Percentiles rank a stretch among this genome's conserved stretches.
phyloP scores from a whole-genome alignment of 2,113 vertebrate species.

The Pluvianellus socialis region DNA sequence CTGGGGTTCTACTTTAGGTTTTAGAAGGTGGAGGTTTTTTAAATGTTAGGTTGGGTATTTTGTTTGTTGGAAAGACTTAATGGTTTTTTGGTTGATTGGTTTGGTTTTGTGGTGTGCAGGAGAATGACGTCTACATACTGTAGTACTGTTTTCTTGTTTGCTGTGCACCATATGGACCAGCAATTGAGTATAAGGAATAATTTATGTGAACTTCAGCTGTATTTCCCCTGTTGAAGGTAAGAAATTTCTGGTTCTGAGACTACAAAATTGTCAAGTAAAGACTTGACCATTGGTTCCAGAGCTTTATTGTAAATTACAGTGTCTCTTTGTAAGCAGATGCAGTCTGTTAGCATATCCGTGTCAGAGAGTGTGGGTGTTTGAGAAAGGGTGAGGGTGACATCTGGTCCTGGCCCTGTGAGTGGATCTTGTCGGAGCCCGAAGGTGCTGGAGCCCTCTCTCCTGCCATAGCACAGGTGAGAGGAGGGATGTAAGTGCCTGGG shows the following conservation, averaged over 20 bases:
- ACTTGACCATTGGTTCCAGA: not conserved
- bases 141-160: not conserved
- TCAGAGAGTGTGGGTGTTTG: not conserved
- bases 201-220: not conserved
- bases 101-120: slow-evolving; percentile 11
- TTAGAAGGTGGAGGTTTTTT: not conserved
- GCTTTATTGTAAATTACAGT: not conserved
- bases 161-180: not conserved
- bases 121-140: not conserved
- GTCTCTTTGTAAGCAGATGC: not conserved
- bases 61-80: not conserved
- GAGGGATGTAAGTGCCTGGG: not conserved
- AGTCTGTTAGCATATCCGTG: accelerated
- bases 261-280: not conserved
- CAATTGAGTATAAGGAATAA: not conserved
- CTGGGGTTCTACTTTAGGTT: not conserved
- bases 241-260: not conserved
- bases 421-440: not conserved
- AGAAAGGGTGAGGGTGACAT: not conserved
- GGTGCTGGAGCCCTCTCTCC: not conserved
- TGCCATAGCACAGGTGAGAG: not conserved
- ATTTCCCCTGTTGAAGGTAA: not conserved
- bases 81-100: slow-evolving; percentile 10
- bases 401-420: not conserved
- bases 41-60: not conserved